phyloP scores from a whole-genome alignment of 2,888 invertebrate genomes.

The Pemphredon lugubris region DNA sequence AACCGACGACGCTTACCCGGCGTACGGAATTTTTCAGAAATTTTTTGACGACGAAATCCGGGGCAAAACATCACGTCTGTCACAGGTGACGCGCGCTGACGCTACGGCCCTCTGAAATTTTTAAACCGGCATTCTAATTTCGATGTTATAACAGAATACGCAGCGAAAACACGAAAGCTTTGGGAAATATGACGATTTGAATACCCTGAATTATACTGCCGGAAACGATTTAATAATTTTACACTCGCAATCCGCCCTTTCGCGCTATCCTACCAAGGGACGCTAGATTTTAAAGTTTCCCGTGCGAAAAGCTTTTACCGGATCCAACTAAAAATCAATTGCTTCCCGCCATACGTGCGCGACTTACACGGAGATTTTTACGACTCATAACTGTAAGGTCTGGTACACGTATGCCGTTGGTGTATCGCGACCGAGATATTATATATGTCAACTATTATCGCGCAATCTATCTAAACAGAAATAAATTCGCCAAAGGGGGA shows the following conservation, averaged over 20 bases:
- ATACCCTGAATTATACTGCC: neutral
- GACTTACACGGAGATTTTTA: too few species aligned
- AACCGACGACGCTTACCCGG: constrained; percentile 7
- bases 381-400: too few species aligned
- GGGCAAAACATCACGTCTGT: constrained; percentile 38
- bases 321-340: too few species aligned
- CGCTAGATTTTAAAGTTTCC: too few species aligned
- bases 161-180: neutral
- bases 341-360: too few species aligned
- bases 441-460: too few species aligned
- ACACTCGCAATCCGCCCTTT: neutral
- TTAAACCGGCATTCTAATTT: constrained; percentile 29
- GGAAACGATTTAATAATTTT: neutral
- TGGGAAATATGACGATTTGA: neutral
- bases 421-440: too few species aligned
- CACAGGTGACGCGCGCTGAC: constrained; percentile 37
- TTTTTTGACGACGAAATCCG: constrained; percentile 41
- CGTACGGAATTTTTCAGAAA: constrained; percentile 24
- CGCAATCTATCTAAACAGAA: too few species aligned
- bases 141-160: constrained; percentile 1
- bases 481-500: too few species aligned
- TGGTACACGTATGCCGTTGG: too few species aligned
- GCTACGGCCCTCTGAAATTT: constrained; percentile 14
- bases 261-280: neutral
- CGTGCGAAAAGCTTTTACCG: too few species aligned